A percentile compares a stretch with the other conserved stretches of the same genome.
These are phyloP conservation scores for Camponotus vicinus DNA, from an alignment of 1,140 invertebrate genomes.

Conservation along the genomic window DNA sequence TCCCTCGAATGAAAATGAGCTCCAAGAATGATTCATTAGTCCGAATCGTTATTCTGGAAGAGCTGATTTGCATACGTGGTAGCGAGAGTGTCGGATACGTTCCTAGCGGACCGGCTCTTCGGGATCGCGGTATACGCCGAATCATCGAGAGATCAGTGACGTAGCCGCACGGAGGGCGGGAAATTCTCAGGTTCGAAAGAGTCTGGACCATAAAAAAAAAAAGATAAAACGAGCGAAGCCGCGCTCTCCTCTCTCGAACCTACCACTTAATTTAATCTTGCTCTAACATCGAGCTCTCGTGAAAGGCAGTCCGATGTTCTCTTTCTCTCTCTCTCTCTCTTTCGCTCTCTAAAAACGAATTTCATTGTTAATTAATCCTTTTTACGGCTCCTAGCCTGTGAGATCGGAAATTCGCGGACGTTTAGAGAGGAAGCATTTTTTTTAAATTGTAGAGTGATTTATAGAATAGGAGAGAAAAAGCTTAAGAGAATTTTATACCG, in stretches of 20 bases:
- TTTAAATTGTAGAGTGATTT: neutral
- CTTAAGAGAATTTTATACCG: neutral
- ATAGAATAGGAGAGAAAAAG: neutral
- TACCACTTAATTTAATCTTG: conserved; percentile 63
- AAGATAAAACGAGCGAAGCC: neutral
- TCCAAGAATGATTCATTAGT: neutral
- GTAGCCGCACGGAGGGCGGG: conserved; percentile 15
- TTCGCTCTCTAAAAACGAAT: conserved; percentile 3
- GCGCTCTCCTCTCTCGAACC: conserved; percentile 50
- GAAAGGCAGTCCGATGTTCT: conserved; percentile 34
- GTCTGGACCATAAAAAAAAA: conserved; percentile 7
- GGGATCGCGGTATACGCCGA: conserved; percentile 33
- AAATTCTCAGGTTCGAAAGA: conserved; percentile 41
- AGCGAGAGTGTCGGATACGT: conserved; percentile 40
- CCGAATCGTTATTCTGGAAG: neutral
- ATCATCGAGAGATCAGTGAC: conserved; percentile 61
- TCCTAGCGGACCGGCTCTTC: too few species aligned
- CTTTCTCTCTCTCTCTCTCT: too few species aligned
- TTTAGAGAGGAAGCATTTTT: neutral
- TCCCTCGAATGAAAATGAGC: neutral
- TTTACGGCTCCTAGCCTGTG: neutral
- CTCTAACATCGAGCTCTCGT: conserved; percentile 45
- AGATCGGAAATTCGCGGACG: conserved; percentile 12
- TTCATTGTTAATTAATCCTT: conserved; percentile 18
- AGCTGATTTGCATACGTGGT: conserved; percentile 31